Evolutionary conservation across 2,888 invertebrate genomes (phyloP), one percentile per base, ranked within the genome.

Genomic region (Frankliniella intonsa): DNA sequence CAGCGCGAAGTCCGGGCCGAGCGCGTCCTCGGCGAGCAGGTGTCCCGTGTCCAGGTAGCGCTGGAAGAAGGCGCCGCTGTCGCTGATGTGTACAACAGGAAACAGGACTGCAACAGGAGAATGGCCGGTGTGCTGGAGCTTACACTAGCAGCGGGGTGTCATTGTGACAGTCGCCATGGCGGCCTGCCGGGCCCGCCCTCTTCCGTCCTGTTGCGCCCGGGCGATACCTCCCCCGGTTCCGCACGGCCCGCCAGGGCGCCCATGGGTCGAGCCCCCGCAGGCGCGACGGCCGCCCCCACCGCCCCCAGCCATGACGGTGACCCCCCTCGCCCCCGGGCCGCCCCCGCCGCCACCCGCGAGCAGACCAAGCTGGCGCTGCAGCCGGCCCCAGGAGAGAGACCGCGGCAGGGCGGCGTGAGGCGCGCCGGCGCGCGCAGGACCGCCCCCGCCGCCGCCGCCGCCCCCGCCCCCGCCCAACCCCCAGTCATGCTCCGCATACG

Each of bases 51-150:
- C 84, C 50, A 86, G 82, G 62, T 84, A 82, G 38, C 84, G 84
- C 81, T 84, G 84, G 17, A 86, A 80, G 9, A 84, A 83, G 27
- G 84, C 84, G 50, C 83, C 83, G 69, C 86, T 85, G 80, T 86
- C 85, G 14, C 84, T 84, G 62, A 86, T 86, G 84, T 88, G 87
- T 80, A 87, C 85, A 55, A 88, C 85, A n/a, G 88, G 88, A 84
- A 86, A 87, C 83, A 87, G 84, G 7, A 87, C 88, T 88, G 85
- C 12, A 86, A 86, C 22, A 22, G 25, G 22, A 76, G 11, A 12
- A 9, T 12, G 69, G 69, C n/a, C n/a, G n/a, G n/a, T n/a, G n/a
- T n/a, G n/a, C n/a, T n/a, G n/a, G n/a, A n/a, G n/a, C n/a, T n/a
- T n/a, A n/a, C n/a, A n/a, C n/a, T n/a, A n/a, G n/a, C n/a, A n/a